Conservation (phyloP, 2,113 vertebrate genomes). For the Myiozetetes cayanensis region DNA sequence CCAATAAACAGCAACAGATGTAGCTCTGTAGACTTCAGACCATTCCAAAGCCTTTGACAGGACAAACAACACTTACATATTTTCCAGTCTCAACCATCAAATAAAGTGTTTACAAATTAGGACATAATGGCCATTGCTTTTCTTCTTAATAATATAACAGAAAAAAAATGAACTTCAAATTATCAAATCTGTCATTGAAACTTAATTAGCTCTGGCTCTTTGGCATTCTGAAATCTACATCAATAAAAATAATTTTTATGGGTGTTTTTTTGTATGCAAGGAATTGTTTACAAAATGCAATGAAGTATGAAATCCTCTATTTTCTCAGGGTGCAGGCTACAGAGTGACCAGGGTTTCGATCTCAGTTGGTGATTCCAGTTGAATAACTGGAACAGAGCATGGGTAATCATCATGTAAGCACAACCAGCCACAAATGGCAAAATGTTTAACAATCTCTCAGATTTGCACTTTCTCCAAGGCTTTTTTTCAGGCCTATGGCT, state of each 20-base stretch:
- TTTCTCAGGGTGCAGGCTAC: conserved; percentile 51
- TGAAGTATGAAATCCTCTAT: conserved; percentile 37
- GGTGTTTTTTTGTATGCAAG: conserved; percentile 10
- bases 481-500: conserved; percentile 25
- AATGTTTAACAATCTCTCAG: conserved; percentile 53
- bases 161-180: conserved; percentile 26
- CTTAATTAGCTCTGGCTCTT: conserved; percentile 42
- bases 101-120: conserved; percentile 56
- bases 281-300: conserved; percentile 60
- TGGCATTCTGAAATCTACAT: conserved; percentile 35
- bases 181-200: conserved; percentile 49
- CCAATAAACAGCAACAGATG: conserved; percentile 59
- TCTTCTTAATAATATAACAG: conserved; percentile 30
- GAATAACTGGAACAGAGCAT: conserved; percentile 37
- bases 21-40: conserved; percentile 42
- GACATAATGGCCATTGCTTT: conserved; percentile 25
- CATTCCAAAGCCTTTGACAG: conserved; percentile 44
- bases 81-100: conserved; percentile 44
- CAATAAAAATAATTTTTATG: conserved; percentile 61
- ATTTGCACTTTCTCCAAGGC: not conserved
- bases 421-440: conserved; percentile 45
- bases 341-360: conserved; percentile 43
- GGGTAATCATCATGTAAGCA: conserved; percentile 41
- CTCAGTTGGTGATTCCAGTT: conserved; percentile 32
- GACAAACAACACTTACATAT: conserved; percentile 14